Base-by-base conservation (phyloP, 2,797 vertebrate genomes). In the Oreochromis grahami region DNA sequence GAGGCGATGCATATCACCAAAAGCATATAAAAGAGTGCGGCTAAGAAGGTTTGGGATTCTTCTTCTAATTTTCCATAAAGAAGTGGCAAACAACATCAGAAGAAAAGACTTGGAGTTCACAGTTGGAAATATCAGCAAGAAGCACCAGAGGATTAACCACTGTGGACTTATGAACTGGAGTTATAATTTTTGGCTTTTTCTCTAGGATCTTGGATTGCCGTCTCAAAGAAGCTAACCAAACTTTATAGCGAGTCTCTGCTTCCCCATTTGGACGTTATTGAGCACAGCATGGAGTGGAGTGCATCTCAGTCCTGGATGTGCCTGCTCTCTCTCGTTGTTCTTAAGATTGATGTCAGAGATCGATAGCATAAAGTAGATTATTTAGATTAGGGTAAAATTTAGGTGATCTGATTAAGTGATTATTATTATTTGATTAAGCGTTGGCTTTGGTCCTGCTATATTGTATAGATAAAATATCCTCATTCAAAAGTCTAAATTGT, bases 1-100 rank as follows among this genome's bases (percentile, higher is more conserved):
- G 53, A 29, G 13, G 53, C 0, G 3, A 29, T 29, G 26, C 0
- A 56, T 29, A 5, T 56, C 24, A 56, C 53, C 24, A 56, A 0
- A 56, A 9, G 24, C 24, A 56, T 56, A 56, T 56, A 29, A 8
- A 56, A 43, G 41, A 43, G 12, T 56, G 53, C 24, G 29, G 53
- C 4, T 56, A 5, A 56, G 29, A 56, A 56, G 13, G 24, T 56
- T 15, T 56, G 53, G 24, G 24, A 56, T 56, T 56, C 53, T 56
- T 56, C 53, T 56, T 56, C 53, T 56, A 29, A 0, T 56, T 56
- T 29, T 56, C 53, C 53, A 56, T 9, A 29, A 29, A 56, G 13
- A 56, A 56, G 26, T 29, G 53, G 24, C 24, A 29, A 56, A 29
- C 26, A 56, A 1, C 53, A 56, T 56, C 26, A 56, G 24, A 56